Percentiles rank a stretch among this genome's conserved stretches.
Evolutionary conservation across 2,888 invertebrate genomes (phyloP).

Genomic region (Pseudanteris insignis): DNA sequence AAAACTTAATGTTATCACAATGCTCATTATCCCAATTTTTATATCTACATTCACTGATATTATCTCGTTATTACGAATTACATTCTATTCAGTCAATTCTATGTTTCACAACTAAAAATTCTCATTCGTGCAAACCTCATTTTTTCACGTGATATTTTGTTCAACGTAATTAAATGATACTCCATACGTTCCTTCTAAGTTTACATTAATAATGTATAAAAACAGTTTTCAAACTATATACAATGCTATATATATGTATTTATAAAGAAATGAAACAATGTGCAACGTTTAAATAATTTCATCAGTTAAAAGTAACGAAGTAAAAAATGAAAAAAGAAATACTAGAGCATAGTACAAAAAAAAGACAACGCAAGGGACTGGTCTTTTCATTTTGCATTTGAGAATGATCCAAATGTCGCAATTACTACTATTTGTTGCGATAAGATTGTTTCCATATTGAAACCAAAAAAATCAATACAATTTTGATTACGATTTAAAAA

Average conservation of each 20-base stretch:
- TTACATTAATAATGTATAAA: slow-evolving; percentile 32
- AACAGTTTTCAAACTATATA: slow-evolving; percentile 24
- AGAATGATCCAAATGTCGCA: no score
- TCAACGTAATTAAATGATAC: slow-evolving; percentile 12
- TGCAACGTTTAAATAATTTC: no score
- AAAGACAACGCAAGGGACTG: no score
- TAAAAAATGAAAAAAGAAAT: no score
- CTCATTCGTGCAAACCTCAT: slow-evolving; percentile 17
- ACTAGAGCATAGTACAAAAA: no score
- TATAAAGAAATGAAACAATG: no score
- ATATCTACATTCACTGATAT: slow-evolving; percentile 48
- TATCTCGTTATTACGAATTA: slow-evolving; percentile 51
- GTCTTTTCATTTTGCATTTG: no score
- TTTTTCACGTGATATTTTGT: not conserved
- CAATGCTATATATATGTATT: no score
- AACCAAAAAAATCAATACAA: no score
- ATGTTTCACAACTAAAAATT: slow-evolving; percentile 53
- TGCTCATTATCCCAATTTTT: slow-evolving; percentile 43
- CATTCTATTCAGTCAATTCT: slow-evolving; percentile 60
- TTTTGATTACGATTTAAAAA: not conserved
- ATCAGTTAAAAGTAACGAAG: no score
- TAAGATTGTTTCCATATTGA: no score
- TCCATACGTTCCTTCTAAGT: slow-evolving; percentile 17
- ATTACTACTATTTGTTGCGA: no score
- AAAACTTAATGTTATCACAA: slow-evolving; percentile 44